Percentiles rank a stretch among this genome's conserved stretches.
phyloP scores from a whole-genome alignment of 2,113 vertebrate species.

The Leucoraja erinaceus region DNA sequence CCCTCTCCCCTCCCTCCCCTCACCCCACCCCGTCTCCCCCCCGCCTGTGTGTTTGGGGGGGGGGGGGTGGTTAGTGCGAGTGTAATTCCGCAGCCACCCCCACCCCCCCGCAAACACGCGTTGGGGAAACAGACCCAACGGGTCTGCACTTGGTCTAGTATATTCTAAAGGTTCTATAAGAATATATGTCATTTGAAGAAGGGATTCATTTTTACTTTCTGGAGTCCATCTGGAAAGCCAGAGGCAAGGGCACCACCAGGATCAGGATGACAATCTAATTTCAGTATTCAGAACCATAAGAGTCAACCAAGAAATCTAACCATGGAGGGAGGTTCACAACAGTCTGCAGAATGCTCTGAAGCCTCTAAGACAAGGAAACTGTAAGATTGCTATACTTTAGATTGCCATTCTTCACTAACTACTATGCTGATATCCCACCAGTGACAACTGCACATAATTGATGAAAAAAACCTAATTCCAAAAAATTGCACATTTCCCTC shows the following conservation, averaged over 20 bases:
- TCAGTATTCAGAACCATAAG: neutral
- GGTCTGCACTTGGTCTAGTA: too few species aligned
- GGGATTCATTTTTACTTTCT: neutral
- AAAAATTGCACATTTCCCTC: neutral
- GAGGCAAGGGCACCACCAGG: neutral
- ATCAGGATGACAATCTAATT: neutral
- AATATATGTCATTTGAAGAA: neutral
- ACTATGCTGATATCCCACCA: neutral
- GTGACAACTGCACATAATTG: neutral
- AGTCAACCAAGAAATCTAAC: neutral
- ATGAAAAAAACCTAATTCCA: neutral
- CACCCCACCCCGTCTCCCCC: too few species aligned
- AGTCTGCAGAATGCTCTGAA: too few species aligned
- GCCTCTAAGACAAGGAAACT: neutral
- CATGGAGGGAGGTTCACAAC: neutral
- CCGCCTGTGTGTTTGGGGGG: too few species aligned
- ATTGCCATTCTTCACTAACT: neutral
- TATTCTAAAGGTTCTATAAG: constrained; percentile 1
- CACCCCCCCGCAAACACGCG: too few species aligned
- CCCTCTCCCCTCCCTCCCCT: too few species aligned
- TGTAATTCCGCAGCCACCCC: too few species aligned
- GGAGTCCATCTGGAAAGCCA: neutral
- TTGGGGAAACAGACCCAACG: too few species aligned
- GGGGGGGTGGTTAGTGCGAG: too few species aligned
- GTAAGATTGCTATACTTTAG: neutral